Conservation (phyloP, 2,888 invertebrate genomes). For the Ligdia adustata region DNA sequence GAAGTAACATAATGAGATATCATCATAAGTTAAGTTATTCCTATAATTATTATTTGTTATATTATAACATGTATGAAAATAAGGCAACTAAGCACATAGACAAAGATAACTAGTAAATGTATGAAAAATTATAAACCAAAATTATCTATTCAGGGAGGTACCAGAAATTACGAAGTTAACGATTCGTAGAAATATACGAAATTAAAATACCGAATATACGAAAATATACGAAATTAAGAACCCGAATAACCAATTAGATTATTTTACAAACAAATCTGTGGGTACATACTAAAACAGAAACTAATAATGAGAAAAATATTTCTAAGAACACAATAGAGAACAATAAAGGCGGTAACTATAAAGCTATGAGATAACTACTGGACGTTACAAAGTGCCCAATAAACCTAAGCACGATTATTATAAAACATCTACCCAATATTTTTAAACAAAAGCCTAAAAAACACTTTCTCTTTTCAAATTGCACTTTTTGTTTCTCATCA, state of each 20-base stretch:
- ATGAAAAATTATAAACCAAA: no score
- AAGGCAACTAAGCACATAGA: no score
- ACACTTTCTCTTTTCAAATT: conserved; percentile 68
- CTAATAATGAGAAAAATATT: conserved; percentile 18
- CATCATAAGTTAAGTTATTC: no score
- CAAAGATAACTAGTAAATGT: no score
- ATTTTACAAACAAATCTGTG: conserved; percentile 2
- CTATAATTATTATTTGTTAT: no score
- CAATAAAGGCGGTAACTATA: conserved; percentile 13
- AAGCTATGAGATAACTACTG: conserved; percentile 26
- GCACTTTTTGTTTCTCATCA: conserved; percentile 46
- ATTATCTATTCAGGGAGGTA: no score
- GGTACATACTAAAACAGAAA: conserved; percentile 1
- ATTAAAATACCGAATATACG: no score
- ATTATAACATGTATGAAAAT: no score
- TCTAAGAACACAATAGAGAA: conserved; percentile 15
- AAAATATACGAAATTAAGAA: not conserved
- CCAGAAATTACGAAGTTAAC: no score
- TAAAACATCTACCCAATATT: conserved; percentile 28
- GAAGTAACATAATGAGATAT: no score
- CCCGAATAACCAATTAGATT: conserved; percentile 10
- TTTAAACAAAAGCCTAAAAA: conserved; percentile 23
- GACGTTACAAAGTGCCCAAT: conserved; percentile 27
- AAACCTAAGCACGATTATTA: conserved; percentile 30
- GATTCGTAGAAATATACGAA: no score